These are phyloP conservation scores for Arctocebus calabarensis DNA, from an alignment of 2,797 vertebrate species.

Conservation along the genomic window DNA sequence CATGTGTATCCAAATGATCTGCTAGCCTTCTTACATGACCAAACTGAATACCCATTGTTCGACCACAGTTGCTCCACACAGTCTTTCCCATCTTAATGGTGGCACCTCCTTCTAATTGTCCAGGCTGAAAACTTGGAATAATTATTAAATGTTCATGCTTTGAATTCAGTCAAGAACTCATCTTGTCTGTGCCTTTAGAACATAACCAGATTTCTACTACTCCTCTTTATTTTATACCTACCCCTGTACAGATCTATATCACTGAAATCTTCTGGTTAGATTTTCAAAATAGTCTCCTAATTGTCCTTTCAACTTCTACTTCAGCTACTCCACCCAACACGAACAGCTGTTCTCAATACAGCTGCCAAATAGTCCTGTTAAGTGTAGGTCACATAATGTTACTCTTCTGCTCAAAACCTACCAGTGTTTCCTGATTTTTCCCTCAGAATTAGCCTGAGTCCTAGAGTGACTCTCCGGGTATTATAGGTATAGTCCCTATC, in stretches of 20 bases:
- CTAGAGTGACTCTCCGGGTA: background rate
- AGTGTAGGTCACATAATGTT: background rate
- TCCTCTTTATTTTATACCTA: background rate
- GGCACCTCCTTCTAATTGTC: background rate
- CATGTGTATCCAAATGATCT: background rate
- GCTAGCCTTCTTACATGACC: background rate
- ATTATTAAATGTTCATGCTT: background rate
- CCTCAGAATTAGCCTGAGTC: background rate
- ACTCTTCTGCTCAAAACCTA: background rate
- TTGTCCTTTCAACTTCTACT: background rate
- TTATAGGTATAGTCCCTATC: background rate
- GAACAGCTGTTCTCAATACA: background rate
- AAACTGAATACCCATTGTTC: background rate
- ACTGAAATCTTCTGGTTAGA: background rate
- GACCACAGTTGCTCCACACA: background rate
- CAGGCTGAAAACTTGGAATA: background rate
- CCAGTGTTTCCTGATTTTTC: background rate
- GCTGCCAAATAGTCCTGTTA: background rate
- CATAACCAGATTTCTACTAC: background rate
- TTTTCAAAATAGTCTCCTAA: background rate
- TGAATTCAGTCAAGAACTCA: background rate
- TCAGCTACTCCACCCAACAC: background rate
- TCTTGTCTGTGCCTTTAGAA: background rate
- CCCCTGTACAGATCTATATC: background rate
- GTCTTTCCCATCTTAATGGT: background rate